A percentile compares a stretch with the other conserved stretches of the same genome.
Conservation (phyloP, 2,113 vertebrate genomes). For the Rissa tridactyla region DNA sequence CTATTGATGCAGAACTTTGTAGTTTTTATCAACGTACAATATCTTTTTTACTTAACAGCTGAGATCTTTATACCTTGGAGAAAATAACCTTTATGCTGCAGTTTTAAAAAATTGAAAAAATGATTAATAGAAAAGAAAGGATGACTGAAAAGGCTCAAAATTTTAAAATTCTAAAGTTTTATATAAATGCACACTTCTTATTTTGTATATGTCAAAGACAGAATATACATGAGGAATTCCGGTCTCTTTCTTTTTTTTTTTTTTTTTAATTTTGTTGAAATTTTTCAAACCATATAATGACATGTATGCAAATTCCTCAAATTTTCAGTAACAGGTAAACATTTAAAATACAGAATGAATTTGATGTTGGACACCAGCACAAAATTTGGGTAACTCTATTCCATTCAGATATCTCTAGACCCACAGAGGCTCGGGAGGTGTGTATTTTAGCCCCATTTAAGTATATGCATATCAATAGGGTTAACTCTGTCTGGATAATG, state of each 20-base stretch:
- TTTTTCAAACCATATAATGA: not conserved
- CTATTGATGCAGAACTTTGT: not conserved
- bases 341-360: not conserved
- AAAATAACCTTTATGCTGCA: not conserved
- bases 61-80: not conserved
- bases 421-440: not conserved
- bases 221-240: not conserved
- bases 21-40: not conserved
- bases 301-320: not conserved
- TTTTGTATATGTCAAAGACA: not conserved
- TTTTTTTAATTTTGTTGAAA: not conserved
- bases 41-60: not conserved
- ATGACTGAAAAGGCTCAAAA: not conserved
- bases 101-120: not conserved
- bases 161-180: not conserved
- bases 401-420: not conserved
- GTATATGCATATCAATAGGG: not conserved
- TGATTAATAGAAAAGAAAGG: not conserved
- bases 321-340: not conserved
- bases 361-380: not conserved
- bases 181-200: not conserved
- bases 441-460: not conserved
- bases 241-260: not conserved
- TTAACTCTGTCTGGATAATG: not conserved
- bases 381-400: not conserved